Base-by-base conservation (phyloP, 2,113 vertebrate species). In the Madoqua kirkii region DNA sequence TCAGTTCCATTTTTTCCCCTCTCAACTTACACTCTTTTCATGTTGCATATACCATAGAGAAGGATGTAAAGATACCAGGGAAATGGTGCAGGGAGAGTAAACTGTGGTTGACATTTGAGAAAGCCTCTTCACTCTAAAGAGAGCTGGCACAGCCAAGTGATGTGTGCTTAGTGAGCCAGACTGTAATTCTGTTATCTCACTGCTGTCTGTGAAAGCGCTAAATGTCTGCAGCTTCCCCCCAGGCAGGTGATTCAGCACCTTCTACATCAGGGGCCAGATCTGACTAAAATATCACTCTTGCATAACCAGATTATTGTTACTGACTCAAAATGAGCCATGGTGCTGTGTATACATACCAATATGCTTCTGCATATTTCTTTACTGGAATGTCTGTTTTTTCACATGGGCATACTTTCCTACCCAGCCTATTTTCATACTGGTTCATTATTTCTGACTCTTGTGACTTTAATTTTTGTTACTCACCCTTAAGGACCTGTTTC, bases 361-460 rank as follows among this genome's bases (percentile, higher is more conserved):
- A 16, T 43, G 36, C 33, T 48, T 60, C 83, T 89, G 31, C n/a
- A 1, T 50, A 52, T 48, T 81, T 96, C 60, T 54, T 82, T 8
- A 25, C n/a, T 33, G 48, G 40, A 54, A n/a, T 57, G 36, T 78
- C 92, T 90, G 33, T 74, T 59, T 93, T 90, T 97, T 89, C 87
- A 54, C 36, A 54, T 84, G 54, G 40, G 19, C 62, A 31, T 16
- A 15, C 45, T 91, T 87, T 94, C 81, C 83, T 95, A 50, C 23
- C 52, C 33, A 78, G 55, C 82, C 43, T 60, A 40, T 43, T 71
- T 95, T 79, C 93, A 87, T 81, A 90, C 67, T 59, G 89, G 62
- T 43, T 97, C 89, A 96, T 97, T 89, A 96, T 92, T 95, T 96
- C 85, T 98, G 93, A 76, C 82, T 95, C 91, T 95, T 85, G 60